Evolutionary conservation across 2,797 vertebrate genomes (phyloP).

Genomic region (Zonotrichia albicollis): DNA sequence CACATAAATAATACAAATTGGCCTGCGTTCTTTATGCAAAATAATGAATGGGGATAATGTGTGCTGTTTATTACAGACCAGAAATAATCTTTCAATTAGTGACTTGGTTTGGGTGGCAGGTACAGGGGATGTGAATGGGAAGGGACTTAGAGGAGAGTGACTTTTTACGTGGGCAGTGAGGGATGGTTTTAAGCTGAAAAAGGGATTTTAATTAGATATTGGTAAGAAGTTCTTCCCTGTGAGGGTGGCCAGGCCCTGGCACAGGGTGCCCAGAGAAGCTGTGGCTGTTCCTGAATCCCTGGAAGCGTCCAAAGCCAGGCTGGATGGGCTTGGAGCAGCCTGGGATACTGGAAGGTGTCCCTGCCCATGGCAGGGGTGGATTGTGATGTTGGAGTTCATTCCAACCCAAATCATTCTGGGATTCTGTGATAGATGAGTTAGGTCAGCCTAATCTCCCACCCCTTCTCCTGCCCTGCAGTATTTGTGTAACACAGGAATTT

Average conservation of each 20-base stretch:
- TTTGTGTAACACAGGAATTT: not conserved
- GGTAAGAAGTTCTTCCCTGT: fast-evolving
- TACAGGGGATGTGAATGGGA: not conserved
- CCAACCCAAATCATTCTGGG: not conserved
- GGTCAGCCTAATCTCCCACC: not conserved
- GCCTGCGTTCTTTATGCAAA: not conserved
- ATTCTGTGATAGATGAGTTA: not conserved
- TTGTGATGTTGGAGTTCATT: not conserved
- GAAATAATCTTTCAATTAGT: not conserved
- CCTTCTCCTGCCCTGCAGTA: not conserved
- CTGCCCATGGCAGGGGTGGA: not conserved
- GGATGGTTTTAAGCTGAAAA: not conserved
- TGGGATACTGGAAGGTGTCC: fast-evolving
- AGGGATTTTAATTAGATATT: not conserved
- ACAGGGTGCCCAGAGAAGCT: no score
- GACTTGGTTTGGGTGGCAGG: not conserved
- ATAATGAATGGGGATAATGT: not conserved
- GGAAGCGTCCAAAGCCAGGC: fast-evolving
- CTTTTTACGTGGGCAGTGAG: not conserved
- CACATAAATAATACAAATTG: not conserved
- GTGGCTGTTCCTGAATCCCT: not conserved
- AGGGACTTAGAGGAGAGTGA: not conserved
- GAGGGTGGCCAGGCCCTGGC: fast-evolving
- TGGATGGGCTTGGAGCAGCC: fast-evolving
- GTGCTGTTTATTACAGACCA: not conserved